Percentiles rank a stretch among this genome's conserved stretches.
These are phyloP conservation scores for Sebastes schlegelii DNA, from an alignment of 2,113 vertebrate species.

Conservation along the genomic window DNA sequence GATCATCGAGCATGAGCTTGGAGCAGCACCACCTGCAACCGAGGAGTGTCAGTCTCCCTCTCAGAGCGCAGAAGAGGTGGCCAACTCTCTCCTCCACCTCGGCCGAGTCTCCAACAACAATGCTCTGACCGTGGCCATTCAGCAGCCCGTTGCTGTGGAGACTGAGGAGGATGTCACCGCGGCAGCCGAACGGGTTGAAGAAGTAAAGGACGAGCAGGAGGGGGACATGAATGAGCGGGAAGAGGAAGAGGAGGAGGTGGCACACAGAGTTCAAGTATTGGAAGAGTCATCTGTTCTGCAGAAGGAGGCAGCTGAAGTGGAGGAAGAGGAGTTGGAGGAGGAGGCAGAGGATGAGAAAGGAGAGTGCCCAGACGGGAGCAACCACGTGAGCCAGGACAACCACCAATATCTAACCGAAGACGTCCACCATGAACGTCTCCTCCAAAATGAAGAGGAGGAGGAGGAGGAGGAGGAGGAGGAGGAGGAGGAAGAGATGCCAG, in stretches of 20 bases:
- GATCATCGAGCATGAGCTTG: constrained; percentile 73
- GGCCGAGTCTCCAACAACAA: constrained; percentile 81
- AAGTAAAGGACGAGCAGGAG: constrained; percentile 73
- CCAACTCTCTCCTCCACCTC: constrained; percentile 91
- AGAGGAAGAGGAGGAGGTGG: constrained; percentile 73
- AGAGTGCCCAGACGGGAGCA: constrained; percentile 70
- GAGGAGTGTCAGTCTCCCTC: constrained; percentile 45
- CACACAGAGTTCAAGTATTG: constrained; percentile 54
- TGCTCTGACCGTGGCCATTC: constrained; percentile 46
- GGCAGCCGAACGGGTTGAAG: constrained; percentile 69
- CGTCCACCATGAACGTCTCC: constrained; percentile 44
- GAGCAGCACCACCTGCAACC: constrained; percentile 42
- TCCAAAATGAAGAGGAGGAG: constrained; percentile 52
- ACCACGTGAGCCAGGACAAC: constrained; percentile 49
- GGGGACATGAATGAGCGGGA: constrained; percentile 47
- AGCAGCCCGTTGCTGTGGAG: constrained; percentile 69
- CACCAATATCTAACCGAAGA: constrained; percentile 60
- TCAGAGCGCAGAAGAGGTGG: constrained; percentile 76
- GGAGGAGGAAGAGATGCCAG: constrained; percentile 60
- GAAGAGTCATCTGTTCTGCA: constrained; percentile 64
- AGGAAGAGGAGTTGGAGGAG: constrained; percentile 79
- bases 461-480: constrained; percentile 77
- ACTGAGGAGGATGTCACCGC: constrained; percentile 58
- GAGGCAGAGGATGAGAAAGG: constrained; percentile 65
- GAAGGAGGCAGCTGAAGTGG: constrained; percentile 67